phyloP scores from a whole-genome alignment of 2,888 invertebrate genomes.

The Coenonympha arcania region DNA sequence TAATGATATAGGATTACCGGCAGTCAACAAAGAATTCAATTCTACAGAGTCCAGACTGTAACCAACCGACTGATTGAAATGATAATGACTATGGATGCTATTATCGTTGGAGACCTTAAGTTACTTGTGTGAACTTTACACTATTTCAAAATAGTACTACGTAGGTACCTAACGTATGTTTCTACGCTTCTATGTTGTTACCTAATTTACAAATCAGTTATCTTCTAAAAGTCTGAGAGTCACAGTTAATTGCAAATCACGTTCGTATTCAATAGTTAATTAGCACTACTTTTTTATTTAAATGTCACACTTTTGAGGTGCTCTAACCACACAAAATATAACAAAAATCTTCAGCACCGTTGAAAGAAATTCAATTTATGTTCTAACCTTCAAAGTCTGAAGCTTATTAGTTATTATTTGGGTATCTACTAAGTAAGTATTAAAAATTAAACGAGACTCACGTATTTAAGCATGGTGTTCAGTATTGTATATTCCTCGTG shows the following conservation, averaged over 20 bases:
- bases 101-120: too few species aligned
- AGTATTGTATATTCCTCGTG: constrained; percentile 64
- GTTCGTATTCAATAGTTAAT: too few species aligned
- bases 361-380: constrained; percentile 5
- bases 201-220: too few species aligned
- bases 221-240: too few species aligned
- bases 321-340: constrained; percentile 25
- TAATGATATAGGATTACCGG: too few species aligned
- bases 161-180: too few species aligned
- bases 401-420: constrained; percentile 31
- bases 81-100: not conserved
- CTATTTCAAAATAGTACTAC: not conserved
- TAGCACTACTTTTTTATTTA: not conserved
- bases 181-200: too few species aligned
- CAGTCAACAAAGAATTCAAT: too few species aligned
- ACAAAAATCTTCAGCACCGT: constrained; percentile 42
- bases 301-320: not conserved
- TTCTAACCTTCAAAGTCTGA: constrained; percentile 22
- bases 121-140: not conserved
- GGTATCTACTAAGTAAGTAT: too few species aligned
- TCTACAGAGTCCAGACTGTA: too few species aligned
- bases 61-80: too few species aligned
- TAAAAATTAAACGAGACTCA: constrained; percentile 46
- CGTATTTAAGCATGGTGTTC: constrained; percentile 71
- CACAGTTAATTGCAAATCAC: too few species aligned